These are phyloP conservation scores for Apotomis betuletana DNA, from an alignment of 2,888 invertebrate species.

Conservation along the genomic window DNA sequence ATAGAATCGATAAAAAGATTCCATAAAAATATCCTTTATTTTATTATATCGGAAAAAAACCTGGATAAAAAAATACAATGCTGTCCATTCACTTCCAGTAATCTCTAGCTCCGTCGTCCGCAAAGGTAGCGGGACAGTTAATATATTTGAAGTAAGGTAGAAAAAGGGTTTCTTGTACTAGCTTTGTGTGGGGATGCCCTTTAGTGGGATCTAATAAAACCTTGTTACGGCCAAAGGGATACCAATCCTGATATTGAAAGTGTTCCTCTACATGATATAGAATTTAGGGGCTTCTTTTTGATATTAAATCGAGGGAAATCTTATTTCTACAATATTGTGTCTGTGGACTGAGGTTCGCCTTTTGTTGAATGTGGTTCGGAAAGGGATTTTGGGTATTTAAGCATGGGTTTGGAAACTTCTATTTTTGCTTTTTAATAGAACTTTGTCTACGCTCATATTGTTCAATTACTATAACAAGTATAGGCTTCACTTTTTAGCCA, in stretches of 20 bases:
- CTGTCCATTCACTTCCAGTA: constrained; percentile 51
- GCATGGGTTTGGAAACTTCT: constrained; percentile 7
- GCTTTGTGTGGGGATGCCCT: constrained; percentile 83
- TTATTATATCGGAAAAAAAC: neutral
- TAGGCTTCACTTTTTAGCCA: too few relatives aligned
- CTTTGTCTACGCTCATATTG: too few relatives aligned
- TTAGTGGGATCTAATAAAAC: constrained; percentile 84
- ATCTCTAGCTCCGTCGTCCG: constrained; percentile 45
- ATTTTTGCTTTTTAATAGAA: neutral
- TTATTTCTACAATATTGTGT: constrained; percentile 69
- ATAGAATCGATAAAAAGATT: too few relatives aligned
- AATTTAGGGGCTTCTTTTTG: constrained; percentile 81
- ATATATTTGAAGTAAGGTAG: constrained; percentile 83
- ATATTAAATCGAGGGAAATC: constrained; percentile 80
- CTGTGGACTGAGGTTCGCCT: constrained; percentile 30
- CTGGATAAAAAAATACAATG: constrained; percentile 19
- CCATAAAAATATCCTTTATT: neutral
- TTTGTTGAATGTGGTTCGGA: constrained; percentile 49
- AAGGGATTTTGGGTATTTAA: constrained; percentile 33
- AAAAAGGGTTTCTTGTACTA: constrained; percentile 81
- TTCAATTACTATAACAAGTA: too few relatives aligned
- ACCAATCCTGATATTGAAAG: constrained; percentile 83
- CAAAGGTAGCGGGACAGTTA: constrained; percentile 80
- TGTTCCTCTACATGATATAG: constrained; percentile 83
- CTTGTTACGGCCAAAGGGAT: constrained; percentile 84